phyloP scores from a whole-genome alignment of 2,113 vertebrate species.

The Tupaia chinensis region DNA sequence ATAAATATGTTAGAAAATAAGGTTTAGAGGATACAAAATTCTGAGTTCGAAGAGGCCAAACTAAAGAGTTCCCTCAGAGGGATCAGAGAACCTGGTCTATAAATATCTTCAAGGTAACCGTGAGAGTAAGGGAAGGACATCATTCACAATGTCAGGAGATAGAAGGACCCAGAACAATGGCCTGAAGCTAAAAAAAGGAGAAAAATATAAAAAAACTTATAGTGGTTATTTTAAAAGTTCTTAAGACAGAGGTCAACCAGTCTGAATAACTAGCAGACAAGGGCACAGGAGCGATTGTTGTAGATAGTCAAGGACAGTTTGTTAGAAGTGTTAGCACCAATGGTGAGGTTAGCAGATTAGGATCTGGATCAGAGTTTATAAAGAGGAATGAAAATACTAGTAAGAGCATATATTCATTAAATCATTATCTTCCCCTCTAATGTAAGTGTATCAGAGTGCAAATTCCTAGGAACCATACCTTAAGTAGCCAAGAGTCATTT shows the following conservation, averaged over 20 bases:
- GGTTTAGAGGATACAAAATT: conserved; percentile 45
- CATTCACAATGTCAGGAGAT: conserved; percentile 77
- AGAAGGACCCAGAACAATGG: conserved; percentile 67
- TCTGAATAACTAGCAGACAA: conserved; percentile 63
- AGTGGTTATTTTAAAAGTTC: conserved; percentile 80
- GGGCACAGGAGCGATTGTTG: conserved; percentile 34
- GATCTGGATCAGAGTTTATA: not conserved
- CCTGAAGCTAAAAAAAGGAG: conserved; percentile 74
- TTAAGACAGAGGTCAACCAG: conserved; percentile 78
- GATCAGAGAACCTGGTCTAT: conserved; percentile 63
- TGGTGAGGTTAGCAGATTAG: not conserved
- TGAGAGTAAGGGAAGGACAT: conserved; percentile 79
- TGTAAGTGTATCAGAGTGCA: too few relatives aligned
- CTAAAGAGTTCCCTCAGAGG: conserved; percentile 61
- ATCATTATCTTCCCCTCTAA: not conserved
- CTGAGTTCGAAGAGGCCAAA: conserved; percentile 58
- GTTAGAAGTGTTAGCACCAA: conserved; percentile 57
- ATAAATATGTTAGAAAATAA: conserved; percentile 60
- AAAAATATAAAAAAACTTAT: conserved; percentile 60
- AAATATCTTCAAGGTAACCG: conserved; percentile 79
- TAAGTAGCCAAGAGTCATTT: not conserved
- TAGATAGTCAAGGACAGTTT: conserved; percentile 27
- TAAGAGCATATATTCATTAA: not conserved
- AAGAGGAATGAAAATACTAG: not conserved
- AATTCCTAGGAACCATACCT: not conserved